These are phyloP conservation scores for Hemiscyllium ocellatum DNA, from an alignment of 2,113 vertebrate genomes.

Conservation along the genomic window DNA sequence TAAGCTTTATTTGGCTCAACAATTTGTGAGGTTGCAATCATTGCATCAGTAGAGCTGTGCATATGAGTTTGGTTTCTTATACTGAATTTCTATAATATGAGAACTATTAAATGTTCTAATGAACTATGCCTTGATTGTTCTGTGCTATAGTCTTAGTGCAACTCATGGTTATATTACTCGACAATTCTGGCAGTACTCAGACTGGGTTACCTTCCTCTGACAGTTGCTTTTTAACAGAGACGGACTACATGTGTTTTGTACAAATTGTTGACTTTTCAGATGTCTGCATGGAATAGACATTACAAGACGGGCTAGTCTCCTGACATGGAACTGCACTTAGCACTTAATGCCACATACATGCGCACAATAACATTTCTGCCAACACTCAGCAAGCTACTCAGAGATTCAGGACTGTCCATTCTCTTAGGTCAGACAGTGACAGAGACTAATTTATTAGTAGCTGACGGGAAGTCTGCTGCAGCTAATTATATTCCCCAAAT, in stretches of 20 bases:
- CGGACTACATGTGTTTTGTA: constrained; percentile 39
- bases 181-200: neutral
- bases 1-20: neutral
- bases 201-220: neutral
- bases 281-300: constrained; percentile 40
- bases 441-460: constrained; percentile 38
- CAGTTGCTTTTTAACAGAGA: neutral
- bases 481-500: constrained; percentile 14
- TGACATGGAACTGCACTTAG: constrained; percentile 47
- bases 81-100: neutral
- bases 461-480: constrained; percentile 16
- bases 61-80: neutral
- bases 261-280: constrained; percentile 41
- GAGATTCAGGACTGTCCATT: constrained; percentile 1
- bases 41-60: neutral
- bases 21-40: neutral
- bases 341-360: constrained; percentile 36
- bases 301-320: constrained; percentile 41
- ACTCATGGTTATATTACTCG: neutral
- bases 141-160: neutral
- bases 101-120: neutral
- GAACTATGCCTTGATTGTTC: neutral
- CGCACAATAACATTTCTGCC: constrained; percentile 34
- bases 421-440: constrained; percentile 25
- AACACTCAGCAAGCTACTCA: neutral